Conservation (phyloP, 2,888 invertebrate species). For the Julus scandinavius region DNA sequence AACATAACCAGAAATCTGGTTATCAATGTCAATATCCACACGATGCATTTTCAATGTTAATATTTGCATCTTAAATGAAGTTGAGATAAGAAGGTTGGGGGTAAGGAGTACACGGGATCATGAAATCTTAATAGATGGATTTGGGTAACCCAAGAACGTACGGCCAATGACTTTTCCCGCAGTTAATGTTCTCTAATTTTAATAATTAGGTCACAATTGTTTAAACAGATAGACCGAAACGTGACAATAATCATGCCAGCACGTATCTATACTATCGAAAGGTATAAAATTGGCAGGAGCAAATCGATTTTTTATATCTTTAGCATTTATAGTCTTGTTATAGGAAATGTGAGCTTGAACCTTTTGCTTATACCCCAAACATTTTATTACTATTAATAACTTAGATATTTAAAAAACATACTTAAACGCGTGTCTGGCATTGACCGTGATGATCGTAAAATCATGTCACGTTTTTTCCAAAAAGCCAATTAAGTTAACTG, state of each 20-base stretch:
- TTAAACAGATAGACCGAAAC: conserved; percentile 51
- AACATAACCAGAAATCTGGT: background rate
- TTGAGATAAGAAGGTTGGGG: conserved; percentile 1
- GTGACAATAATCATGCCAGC: conserved; percentile 12
- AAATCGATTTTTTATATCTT: background rate
- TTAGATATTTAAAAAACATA: background rate
- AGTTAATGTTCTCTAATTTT: conserved; percentile 50
- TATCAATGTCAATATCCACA: conserved; percentile 18
- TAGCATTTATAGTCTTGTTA: background rate
- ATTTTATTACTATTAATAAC: conserved; percentile 38
- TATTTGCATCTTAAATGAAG: conserved; percentile 5
- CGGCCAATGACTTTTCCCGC: conserved; percentile 43
- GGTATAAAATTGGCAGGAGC: conserved; percentile 20
- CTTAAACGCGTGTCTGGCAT: background rate
- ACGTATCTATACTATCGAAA: background rate
- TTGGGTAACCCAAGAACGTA: conserved; percentile 47
- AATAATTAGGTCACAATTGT: conserved; percentile 49
- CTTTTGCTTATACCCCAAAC: background rate
- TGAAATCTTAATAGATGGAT: conserved; percentile 36
- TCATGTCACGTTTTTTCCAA: background rate
- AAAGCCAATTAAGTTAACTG: background rate
- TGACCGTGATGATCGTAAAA: background rate
- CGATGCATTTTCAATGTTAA: conserved; percentile 4
- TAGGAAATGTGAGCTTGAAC: background rate
- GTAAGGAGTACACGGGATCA: conserved; percentile 25